Evolutionary conservation across 1,140 invertebrate genomes (phyloP), one percentile per base, ranked within the genome.

Genomic region (Caerostris darwini): DNA sequence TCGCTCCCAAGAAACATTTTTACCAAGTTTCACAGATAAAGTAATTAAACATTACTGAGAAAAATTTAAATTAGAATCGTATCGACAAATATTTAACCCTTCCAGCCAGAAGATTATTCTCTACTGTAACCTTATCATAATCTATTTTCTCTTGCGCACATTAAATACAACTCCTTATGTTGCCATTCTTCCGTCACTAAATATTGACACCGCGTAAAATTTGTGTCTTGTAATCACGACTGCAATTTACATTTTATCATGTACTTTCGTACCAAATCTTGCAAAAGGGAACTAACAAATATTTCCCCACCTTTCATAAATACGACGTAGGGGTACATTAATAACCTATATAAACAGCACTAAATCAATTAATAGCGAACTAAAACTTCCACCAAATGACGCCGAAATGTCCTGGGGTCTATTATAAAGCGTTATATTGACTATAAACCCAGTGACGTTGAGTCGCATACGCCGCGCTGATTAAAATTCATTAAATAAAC

Each of bases 401-500:
- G 71, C 71, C 54, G 82, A 83, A 83, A 83, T 77, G 54, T 57
- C 82, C 82, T 83, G 54, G 82, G 82, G 82, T 83, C 54, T n/a
- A 83, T 83, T 57, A 83, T 83, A 58, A 58, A 58, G 56, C 82
- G 82, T 83, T 56, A 57, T 57, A 14, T 57, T 58, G 53, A 83
- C 82, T 83, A 58, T 58, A 83, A 56, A 83, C 19, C 54, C 54
- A 54, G 34, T 58, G 53, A 83, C 82, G 14, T 58, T n/a, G 14
- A 81, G 71, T 10, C 71, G 50, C 71, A 50, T 81, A 50, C 82
- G 59, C 2, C 85, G 82, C 34, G 7, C 58, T 87, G 64, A 87
- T 87, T 87, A 64, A 87, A 87, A 87, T 87, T 87, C 85, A 87
- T 87, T 87, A 87, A 87, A 87, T 50, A 61, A 87, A 87, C 64